Percentiles rank a stretch among this genome's conserved stretches.
These are phyloP conservation scores for Eumaeus atala DNA, from an alignment of 1,140 invertebrate species.

Conservation along the genomic window DNA sequence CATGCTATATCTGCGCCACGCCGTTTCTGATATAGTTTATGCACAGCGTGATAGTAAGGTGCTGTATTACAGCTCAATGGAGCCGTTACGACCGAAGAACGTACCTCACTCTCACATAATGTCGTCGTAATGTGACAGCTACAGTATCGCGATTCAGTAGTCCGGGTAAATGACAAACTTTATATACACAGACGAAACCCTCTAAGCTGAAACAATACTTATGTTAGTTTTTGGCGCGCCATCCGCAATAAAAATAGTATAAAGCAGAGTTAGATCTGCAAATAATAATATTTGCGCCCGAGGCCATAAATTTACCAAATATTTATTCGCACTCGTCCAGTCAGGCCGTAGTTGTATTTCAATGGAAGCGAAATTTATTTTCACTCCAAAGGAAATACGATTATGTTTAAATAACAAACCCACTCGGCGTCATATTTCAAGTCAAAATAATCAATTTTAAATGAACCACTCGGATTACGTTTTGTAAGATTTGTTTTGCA, in stretches of 20 bases:
- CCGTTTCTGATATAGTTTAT: no score
- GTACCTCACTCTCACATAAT: no score
- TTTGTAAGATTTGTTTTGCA: not conserved
- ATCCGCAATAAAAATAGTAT: slow-evolving; percentile 1
- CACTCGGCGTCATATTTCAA: not conserved
- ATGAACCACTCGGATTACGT: not conserved
- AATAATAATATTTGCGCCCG: slow-evolving; percentile 7
- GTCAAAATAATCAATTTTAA: slow-evolving; percentile 2
- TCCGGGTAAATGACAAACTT: no score
- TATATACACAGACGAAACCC: no score
- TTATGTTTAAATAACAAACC: slow-evolving; percentile 46
- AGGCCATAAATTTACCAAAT: slow-evolving; percentile 18
- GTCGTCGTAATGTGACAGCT: no score
- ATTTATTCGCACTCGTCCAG: slow-evolving; percentile 19
- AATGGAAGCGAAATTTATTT: no score
- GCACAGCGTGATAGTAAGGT: no score
- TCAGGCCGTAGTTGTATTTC: slow-evolving; percentile 19
- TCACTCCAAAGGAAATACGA: slow-evolving; percentile 37
- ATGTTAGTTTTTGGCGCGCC: not conserved
- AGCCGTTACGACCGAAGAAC: no score
- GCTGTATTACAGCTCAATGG: no score
- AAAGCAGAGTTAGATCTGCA: slow-evolving; percentile 1
- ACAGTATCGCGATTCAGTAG: no score
- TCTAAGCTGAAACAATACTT: no score
- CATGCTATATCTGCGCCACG: no score